Percentiles rank a stretch among this genome's conserved stretches.
These are phyloP conservation scores for Tetranychus truncatus DNA, from an alignment of 2,888 invertebrate genomes.

Conservation along the genomic window DNA sequence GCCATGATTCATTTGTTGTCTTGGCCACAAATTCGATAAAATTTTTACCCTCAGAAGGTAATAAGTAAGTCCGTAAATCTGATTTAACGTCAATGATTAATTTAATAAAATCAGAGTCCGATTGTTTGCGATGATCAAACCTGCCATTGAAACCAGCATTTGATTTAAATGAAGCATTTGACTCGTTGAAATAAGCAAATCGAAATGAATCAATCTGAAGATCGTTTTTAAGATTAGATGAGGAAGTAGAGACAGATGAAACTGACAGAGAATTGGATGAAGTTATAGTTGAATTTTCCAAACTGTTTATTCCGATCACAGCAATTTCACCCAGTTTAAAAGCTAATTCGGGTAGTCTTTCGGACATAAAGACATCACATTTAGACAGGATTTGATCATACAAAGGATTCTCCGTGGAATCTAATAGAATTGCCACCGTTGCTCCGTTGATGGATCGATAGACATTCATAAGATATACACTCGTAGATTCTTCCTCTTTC, in stretches of 20 bases:
- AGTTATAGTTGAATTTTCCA: no score
- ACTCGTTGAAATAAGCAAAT: slow-evolving; percentile 17
- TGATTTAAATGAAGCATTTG: slow-evolving; percentile 16
- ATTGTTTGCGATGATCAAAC: slow-evolving; percentile 19
- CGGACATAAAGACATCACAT: slow-evolving; percentile 17
- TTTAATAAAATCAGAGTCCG: slow-evolving; percentile 19
- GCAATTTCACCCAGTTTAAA: slow-evolving; percentile 17
- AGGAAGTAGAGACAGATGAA: not conserved
- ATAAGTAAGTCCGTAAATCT: slow-evolving; percentile 11
- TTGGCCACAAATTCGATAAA: slow-evolving; percentile 20
- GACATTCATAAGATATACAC: slow-evolving; percentile 12
- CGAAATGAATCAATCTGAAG: slow-evolving; percentile 12
- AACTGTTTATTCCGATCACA: not conserved
- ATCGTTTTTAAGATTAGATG: slow-evolving; percentile 1
- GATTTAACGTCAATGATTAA: slow-evolving; percentile 21
- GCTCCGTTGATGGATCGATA: slow-evolving; percentile 21
- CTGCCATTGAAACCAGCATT: slow-evolving; percentile 14
- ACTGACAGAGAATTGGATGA: no score
- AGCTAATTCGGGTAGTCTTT: slow-evolving; percentile 15
- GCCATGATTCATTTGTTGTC: slow-evolving; percentile 21
- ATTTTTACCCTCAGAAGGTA: slow-evolving; percentile 11
- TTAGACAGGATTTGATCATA: slow-evolving; percentile 13
- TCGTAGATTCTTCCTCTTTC: no score
- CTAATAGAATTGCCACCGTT: slow-evolving; percentile 14
- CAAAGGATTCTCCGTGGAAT: not conserved